Percentiles rank a stretch among this genome's conserved stretches.
phyloP scores from a whole-genome alignment of 92 coral and sea anemone genomes.

The Isaurus tuberculatus region DNA sequence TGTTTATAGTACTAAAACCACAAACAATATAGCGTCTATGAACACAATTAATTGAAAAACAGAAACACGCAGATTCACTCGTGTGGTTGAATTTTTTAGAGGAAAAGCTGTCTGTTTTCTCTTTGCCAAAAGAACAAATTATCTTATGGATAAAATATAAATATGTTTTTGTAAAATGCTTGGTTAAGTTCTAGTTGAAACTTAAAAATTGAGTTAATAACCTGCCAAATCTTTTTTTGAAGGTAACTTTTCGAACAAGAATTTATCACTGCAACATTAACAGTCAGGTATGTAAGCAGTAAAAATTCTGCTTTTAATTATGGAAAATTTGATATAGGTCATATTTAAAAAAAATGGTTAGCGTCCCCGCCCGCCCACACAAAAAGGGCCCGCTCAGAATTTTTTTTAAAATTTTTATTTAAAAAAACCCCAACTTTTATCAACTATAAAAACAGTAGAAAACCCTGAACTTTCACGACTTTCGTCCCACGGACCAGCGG shows the following conservation, averaged over 20 bases:
- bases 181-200: background rate
- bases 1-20: conserved; percentile 45
- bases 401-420: no score
- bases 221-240: background rate
- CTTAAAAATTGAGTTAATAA: background rate
- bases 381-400: no score
- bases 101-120: background rate
- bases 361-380: no score
- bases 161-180: background rate
- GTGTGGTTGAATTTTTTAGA: background rate
- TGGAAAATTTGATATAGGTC: no score
- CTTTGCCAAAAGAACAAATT: background rate
- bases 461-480: no score
- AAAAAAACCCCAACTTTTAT: no score
- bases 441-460: no score
- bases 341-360: no score
- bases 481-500: no score
- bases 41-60: conserved; percentile 29
- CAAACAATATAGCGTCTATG: conserved; percentile 35
- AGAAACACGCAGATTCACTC: background rate
- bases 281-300: conserved; percentile 70
- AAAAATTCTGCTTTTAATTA: no score
- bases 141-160: background rate
- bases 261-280: no score
- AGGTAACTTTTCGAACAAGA: conserved; percentile 84